Evolutionary conservation across 2,113 vertebrate species (phyloP).

Genomic region (Orcinus orca): DNA sequence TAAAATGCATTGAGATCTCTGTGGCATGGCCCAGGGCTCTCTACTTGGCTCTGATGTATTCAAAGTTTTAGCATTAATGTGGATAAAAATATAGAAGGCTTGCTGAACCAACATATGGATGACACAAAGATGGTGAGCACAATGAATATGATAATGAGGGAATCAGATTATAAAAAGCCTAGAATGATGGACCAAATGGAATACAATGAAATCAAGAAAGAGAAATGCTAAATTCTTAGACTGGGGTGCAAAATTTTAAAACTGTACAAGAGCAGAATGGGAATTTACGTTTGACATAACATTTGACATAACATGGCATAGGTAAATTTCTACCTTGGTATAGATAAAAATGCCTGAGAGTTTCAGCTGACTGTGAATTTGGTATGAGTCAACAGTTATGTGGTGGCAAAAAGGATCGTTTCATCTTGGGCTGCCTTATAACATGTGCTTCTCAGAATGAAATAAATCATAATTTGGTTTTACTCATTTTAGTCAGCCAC

Average conservation of each 20-base stretch:
- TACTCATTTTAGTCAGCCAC: neutral
- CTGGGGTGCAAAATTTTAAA: neutral
- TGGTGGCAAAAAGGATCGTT: neutral
- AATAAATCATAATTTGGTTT: constrained; percentile 19
- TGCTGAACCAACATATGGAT: neutral
- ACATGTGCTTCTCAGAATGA: constrained; percentile 19
- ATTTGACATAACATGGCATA: neutral
- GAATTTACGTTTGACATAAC: neutral
- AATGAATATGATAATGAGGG: neutral
- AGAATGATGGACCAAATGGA: neutral
- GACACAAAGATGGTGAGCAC: neutral
- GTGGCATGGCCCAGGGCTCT: neutral
- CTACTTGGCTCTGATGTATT: neutral
- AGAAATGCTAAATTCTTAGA: neutral
- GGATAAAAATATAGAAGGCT: neutral
- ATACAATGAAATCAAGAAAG: neutral
- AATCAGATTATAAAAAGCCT: neutral
- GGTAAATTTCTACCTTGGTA: neutral
- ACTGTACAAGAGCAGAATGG: neutral
- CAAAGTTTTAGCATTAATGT: neutral
- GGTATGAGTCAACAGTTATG: neutral
- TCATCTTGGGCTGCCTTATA: neutral
- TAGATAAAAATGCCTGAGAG: neutral
- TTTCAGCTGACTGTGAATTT: neutral
- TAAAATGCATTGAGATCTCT: neutral